Base-by-base conservation (phyloP, 2,113 vertebrate genomes). In the Lagopus muta region DNA sequence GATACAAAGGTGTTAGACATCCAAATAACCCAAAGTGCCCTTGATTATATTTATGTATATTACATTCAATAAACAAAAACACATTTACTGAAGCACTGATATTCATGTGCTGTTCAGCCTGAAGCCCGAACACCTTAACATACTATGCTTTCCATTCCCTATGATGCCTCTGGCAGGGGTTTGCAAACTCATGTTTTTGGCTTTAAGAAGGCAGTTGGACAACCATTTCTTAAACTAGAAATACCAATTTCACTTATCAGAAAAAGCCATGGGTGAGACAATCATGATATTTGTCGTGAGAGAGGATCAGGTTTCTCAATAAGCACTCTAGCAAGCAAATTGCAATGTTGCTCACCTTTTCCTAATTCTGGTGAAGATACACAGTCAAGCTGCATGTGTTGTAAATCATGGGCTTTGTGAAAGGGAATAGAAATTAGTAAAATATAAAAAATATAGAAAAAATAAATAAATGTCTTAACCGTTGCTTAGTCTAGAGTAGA, bases 161-260 rank as follows among this genome's bases (percentile, higher is more conserved):
- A 4, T 47, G 60, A 27, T 69, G 42, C 16, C 11, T 61, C 79
- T 30, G 25, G 10, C 3, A 50, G 7, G 8, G 16, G 1, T 58
- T 72, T 61, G 30, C 13, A 1, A 70, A 79, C 13, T 25, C 0
- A 0, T 79, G 13, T 5, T 11, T 91, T 72, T 72, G 13, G 8
- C 18, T 1, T 3, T 24, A 64, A 4, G 13, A 71, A 20, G 12
- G 8, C 1, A 0, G 2, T 11, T 1, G 1, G 3, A 34, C 7
- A 52, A 60, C 5, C 6, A 52, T 69, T 61, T n/a, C 54, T 81
- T 55, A 87, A 52, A 13, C 3, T 14, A 61, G 40, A 81, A 91
- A 89, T 70, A 20, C 12, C 36, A 21, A 42, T 42, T 70, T 38
- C 55, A 52, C 10, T 5, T 7, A 11, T 8, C 8, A 70, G 60